These are phyloP conservation scores for Myotis yumanensis DNA, from an alignment of 2,113 vertebrate genomes.

Conservation along the genomic window DNA sequence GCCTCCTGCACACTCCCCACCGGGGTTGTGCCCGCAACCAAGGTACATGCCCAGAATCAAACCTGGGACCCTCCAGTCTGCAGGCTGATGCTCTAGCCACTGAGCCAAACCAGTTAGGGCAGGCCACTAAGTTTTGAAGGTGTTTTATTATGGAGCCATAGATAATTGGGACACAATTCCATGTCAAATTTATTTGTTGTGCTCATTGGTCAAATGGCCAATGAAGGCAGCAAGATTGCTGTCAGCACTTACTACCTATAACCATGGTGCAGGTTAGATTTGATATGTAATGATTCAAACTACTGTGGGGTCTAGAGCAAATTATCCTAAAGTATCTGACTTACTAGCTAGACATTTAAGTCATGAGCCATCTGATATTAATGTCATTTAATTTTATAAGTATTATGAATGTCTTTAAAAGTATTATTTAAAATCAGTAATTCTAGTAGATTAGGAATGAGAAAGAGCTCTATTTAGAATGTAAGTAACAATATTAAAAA, in stretches of 20 bases:
- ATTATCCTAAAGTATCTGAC: not conserved
- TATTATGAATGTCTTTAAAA: not conserved
- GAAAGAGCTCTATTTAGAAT: not conserved
- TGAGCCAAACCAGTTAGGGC: too few relatives aligned
- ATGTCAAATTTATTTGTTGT: not conserved
- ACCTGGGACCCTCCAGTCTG: too few relatives aligned
- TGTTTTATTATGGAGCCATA: not conserved
- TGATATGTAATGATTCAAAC: not conserved
- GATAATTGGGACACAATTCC: not conserved
- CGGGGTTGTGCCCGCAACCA: too few relatives aligned
- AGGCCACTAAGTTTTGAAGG: not conserved
- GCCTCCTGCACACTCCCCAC: too few relatives aligned
- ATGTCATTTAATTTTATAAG: not conserved
- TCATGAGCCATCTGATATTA: not conserved
- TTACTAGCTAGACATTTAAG: not conserved
- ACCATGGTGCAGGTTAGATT: not conserved
- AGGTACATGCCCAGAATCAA: too few relatives aligned
- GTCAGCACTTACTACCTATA: not conserved
- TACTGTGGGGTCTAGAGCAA: not conserved
- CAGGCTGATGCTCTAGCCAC: too few relatives aligned
- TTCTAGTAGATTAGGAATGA: not conserved
- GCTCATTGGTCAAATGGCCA: not conserved
- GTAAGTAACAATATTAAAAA: not conserved
- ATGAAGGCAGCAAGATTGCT: not conserved
- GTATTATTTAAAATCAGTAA: not conserved